Percentiles rank a stretch among this genome's conserved stretches.
Conservation (phyloP, 1,140 invertebrate species). For the Camponotus floridanus region DNA sequence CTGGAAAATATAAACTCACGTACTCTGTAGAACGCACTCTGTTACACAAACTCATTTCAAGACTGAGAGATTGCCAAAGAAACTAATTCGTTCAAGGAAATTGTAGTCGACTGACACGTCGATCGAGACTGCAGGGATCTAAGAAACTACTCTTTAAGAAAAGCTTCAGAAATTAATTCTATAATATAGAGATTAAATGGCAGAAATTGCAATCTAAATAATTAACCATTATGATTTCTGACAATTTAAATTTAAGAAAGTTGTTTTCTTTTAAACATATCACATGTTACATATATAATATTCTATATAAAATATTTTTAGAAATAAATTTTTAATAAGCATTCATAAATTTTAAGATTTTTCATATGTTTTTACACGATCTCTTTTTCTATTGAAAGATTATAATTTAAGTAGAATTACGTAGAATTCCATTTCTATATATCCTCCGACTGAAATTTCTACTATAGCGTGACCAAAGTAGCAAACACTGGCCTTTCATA, state of each 20-base stretch:
- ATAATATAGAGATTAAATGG: neutral
- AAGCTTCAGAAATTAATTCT: neutral
- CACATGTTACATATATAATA: no score
- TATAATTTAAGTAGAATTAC: conserved; percentile 4
- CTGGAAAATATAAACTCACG: neutral
- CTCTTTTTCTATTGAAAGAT: conserved; percentile 2
- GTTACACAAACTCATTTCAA: conserved; percentile 11
- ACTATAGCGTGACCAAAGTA: conserved; percentile 39
- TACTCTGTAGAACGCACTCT: neutral
- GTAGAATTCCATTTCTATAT: conserved; percentile 39
- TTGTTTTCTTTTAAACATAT: no score
- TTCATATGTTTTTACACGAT: no score
- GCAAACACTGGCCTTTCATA: conserved; percentile 37
- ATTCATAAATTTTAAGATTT: conserved; percentile 13
- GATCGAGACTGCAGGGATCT: neutral
- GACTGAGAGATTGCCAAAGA: neutral
- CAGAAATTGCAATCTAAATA: neutral
- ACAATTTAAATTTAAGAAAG: neutral
- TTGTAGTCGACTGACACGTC: neutral
- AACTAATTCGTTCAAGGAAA: conserved; percentile 38
- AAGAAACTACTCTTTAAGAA: conserved; percentile 6
- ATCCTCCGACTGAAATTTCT: neutral
- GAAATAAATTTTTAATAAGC: neutral
- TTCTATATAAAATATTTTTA: neutral
- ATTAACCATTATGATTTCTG: neutral